Percentiles rank a stretch among this genome's conserved stretches.
These are phyloP conservation scores for Pegea sp. DNA, from an alignment of 23 tunicate genomes.

Conservation along the genomic window DNA sequence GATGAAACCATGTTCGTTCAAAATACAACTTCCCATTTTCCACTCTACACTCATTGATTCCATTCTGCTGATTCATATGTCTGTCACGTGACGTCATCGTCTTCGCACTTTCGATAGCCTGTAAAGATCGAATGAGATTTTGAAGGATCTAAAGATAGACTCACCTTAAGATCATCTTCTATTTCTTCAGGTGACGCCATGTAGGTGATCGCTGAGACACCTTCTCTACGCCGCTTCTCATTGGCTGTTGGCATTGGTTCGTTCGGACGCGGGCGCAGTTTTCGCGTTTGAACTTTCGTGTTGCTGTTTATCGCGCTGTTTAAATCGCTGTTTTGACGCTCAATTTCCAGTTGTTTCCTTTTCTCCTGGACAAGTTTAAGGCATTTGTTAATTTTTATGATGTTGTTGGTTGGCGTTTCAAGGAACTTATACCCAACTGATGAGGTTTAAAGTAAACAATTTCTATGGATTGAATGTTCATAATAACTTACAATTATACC, in stretches of 20 bases:
- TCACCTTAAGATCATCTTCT: slow-evolving; percentile 43
- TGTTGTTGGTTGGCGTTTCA: no score
- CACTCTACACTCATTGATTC: slow-evolving; percentile 50
- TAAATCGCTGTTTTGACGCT: slow-evolving; percentile 59
- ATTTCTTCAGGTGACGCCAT: slow-evolving; percentile 45
- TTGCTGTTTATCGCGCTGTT: slow-evolving; percentile 38
- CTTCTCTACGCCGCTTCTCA: slow-evolving; percentile 65
- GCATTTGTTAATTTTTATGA: no score
- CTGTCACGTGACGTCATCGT: no score
- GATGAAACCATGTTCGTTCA: slow-evolving; percentile 72
- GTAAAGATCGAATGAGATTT: no score
- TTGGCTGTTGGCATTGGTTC: slow-evolving; percentile 66
- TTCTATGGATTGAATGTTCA: no score
- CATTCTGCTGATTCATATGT: no score
- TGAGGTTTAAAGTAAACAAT: no score
- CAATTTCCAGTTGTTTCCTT: slow-evolving; percentile 59
- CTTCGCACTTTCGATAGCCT: no score
- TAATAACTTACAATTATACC: no score
- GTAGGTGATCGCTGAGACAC: slow-evolving; percentile 58
- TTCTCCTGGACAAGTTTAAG: slow-evolving; percentile 43
- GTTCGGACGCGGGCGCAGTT: slow-evolving; percentile 52
- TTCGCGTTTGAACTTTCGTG: slow-evolving; percentile 47
- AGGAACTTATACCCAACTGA: no score
- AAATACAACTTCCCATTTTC: slow-evolving; percentile 51
- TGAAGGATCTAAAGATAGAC: no score